phyloP scores from a whole-genome alignment of 2,797 vertebrate species.

The Anguilla obscura region DNA sequence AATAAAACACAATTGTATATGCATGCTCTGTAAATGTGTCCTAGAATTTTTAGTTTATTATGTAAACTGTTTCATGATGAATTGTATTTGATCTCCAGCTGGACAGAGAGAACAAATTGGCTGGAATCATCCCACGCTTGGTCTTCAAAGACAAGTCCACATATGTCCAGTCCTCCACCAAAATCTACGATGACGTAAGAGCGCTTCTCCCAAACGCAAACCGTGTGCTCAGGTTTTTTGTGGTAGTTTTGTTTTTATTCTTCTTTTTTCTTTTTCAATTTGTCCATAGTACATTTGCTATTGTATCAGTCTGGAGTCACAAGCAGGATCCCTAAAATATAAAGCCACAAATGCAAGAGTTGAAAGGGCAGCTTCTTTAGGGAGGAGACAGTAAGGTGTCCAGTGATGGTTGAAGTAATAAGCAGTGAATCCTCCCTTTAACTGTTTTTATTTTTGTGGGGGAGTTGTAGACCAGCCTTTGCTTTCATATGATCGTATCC shows the following conservation, averaged over 20 bases:
- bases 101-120: conserved; percentile 87
- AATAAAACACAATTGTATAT: not conserved
- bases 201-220: conserved; percentile 9
- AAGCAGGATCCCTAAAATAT: too few relatives aligned
- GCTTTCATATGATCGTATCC: not conserved
- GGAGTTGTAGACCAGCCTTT: not conserved
- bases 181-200: conserved; percentile 93
- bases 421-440: not conserved
- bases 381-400: not conserved
- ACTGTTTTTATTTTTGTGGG: not conserved
- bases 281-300: not conserved
- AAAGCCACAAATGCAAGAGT: not conserved
- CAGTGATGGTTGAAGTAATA: not conserved
- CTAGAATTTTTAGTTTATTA: not conserved
- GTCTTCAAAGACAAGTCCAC: conserved; percentile 91
- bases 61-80: not conserved
- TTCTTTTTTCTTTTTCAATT: not conserved
- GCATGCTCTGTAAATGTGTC: not conserved
- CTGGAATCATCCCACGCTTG: conserved; percentile 79
- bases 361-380: not conserved
- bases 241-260: conserved; percentile 28
- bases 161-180: conserved; percentile 90
- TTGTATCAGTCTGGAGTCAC: not conserved
- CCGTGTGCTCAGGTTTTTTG: not conserved
- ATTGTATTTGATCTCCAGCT: conserved; percentile 65